Conservation (phyloP, 2,797 vertebrate species). For the Tamandua tetradactyla region DNA sequence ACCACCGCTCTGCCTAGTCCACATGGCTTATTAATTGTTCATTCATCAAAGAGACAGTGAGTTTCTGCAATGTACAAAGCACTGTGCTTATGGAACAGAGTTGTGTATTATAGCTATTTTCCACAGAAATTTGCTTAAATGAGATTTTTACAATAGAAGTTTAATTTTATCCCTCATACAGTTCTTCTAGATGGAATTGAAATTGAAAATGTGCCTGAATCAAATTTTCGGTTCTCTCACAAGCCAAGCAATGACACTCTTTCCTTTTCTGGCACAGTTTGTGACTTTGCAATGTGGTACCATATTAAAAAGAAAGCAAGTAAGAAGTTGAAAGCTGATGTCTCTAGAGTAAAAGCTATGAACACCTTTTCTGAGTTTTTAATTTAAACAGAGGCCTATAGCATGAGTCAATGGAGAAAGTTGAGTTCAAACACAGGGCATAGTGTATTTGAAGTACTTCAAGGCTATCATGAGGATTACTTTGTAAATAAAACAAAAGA, state of each 20-base stretch:
- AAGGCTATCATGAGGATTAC: not conserved
- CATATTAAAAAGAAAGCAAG: not conserved
- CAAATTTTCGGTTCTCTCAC: not conserved
- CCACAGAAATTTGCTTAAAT: not conserved
- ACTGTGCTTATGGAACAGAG: not conserved
- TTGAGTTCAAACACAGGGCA: not conserved
- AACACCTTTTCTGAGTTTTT: not conserved
- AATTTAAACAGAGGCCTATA: slow-evolving; percentile 24
- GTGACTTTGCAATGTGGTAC: not conserved
- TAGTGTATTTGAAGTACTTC: not conserved
- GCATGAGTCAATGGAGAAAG: not conserved
- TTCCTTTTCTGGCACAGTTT: not conserved
- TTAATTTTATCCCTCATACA: not conserved
- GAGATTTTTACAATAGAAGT: not conserved
- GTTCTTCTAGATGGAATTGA: not conserved
- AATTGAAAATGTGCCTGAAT: not conserved
- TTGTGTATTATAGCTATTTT: not conserved
- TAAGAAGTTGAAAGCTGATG: not conserved
- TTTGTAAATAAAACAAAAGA: slow-evolving; percentile 10
- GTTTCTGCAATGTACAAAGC: not conserved
- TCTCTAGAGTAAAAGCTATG: not conserved
- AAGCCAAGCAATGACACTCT: not conserved
- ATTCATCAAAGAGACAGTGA: not conserved
- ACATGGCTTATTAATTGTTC: accelerated
- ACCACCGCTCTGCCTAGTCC: not conserved